Percentiles rank a stretch among this genome's conserved stretches.
Conservation (phyloP, 2,797 vertebrate species). For the Xiphorhynchus erythropygius region DNA sequence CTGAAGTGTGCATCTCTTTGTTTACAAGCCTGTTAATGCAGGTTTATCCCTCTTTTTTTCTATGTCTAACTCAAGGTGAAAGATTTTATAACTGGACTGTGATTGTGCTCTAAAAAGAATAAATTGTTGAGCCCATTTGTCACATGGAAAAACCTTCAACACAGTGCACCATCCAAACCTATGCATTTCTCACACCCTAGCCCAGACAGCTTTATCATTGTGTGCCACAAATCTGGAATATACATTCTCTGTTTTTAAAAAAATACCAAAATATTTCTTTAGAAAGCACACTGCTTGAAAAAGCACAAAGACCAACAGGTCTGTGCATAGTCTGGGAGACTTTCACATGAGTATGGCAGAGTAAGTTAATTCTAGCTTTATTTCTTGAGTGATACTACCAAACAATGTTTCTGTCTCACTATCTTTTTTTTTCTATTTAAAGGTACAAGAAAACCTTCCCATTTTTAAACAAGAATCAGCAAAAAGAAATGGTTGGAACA, state of each 20-base stretch:
- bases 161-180: background rate
- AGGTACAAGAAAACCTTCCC: conserved; percentile 78
- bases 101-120: background rate
- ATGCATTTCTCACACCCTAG: background rate
- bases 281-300: background rate
- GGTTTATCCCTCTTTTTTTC: background rate
- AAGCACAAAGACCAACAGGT: background rate
- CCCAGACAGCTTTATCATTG: background rate
- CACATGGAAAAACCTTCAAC: background rate
- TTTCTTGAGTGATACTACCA: background rate
- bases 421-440: background rate
- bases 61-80: background rate
- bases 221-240: background rate
- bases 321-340: background rate
- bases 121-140: background rate
- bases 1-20: background rate
- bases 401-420: background rate
- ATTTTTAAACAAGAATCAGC: conserved; percentile 72
- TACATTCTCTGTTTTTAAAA: background rate
- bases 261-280: background rate
- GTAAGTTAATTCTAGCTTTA: background rate
- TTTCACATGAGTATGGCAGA: background rate
- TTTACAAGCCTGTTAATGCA: background rate
- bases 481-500: conserved; percentile 77
- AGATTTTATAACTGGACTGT: background rate